Base-by-base conservation (phyloP, 2,888 invertebrate species). In the Eristalis arbustorum region DNA sequence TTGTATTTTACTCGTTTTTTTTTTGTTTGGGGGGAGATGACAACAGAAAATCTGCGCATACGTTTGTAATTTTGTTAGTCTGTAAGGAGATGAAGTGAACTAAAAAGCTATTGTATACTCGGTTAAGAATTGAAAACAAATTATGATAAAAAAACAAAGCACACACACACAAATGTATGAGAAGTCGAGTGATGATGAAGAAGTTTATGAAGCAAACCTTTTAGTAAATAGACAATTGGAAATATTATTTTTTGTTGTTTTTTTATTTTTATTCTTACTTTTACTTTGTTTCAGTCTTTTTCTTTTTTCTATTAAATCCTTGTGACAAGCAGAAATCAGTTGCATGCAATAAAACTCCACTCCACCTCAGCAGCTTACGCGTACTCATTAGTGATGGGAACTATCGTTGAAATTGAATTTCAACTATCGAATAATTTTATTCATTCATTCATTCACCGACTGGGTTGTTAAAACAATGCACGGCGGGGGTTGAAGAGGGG, bases 1-100 rank as follows among this genome's bases (percentile, higher is more conserved):
- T 49, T 49, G 49, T 80, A 61, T 59, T 72, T 77, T 73, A 61
- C 64, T 64, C 64, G 37, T 68, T 69, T 28, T 42, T 25, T 25
- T 25, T 25, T 25, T 25, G 1, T 25, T 25, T 25, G 2, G 25
- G 25, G 72, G 74, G 63, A 57, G 59, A 49, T 18, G 31, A 31
- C 31, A 31, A 49, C 14, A 1, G 23, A 34, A 22, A 71, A 5
- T 31, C 31, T 63, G 34, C 23, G 5, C 14, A 14, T 49, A 49
- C 23, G 23, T 34, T 63, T 34, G 31, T 75, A 22, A 62, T 67
- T n/a, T 76, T 57, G 72, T 76, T 77, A 63, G 37, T 62, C 62
- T 69, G 42, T 69, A 31, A 67, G 49, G 22, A 25, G 25, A 57
- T 23, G 56, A 77, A 68, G 67, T 57, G 37, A 61, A 76, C n/a